These are phyloP conservation scores for Glyphotaelius pellucidus DNA, from an alignment of 2,888 invertebrate genomes.

Conservation along the genomic window DNA sequence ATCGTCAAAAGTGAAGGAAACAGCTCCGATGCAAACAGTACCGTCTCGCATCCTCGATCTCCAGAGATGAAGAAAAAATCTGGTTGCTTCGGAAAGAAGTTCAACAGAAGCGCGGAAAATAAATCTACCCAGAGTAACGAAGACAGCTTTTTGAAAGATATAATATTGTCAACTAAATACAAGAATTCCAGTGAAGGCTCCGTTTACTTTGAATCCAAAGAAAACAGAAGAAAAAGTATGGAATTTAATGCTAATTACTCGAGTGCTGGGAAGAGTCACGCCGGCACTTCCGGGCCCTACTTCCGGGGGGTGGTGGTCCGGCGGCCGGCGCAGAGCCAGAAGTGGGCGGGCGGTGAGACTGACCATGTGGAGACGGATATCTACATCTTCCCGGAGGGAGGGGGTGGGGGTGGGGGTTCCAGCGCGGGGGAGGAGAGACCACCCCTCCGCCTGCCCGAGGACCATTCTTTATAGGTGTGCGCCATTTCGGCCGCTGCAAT, in stretches of 20 bases:
- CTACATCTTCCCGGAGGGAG: slow-evolving; percentile 60
- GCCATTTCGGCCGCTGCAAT: slow-evolving; percentile 61
- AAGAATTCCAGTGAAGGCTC: slow-evolving; percentile 30
- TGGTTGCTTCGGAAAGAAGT: slow-evolving; percentile 54
- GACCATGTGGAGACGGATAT: slow-evolving; percentile 59
- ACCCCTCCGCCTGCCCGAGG: slow-evolving; percentile 33
- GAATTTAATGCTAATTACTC: slow-evolving; percentile 57
- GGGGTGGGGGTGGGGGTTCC: slow-evolving; percentile 20
- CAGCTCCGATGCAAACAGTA: slow-evolving; percentile 26
- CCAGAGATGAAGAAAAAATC: slow-evolving; percentile 34
- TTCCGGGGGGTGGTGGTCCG: slow-evolving; percentile 57
- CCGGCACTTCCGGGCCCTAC: slow-evolving; percentile 39
- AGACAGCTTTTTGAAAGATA: slow-evolving; percentile 42
- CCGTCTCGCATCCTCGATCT: background rate
- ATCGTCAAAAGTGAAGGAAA: background rate
- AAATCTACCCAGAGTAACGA: background rate
- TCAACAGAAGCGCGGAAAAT: slow-evolving; percentile 9
- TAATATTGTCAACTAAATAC: slow-evolving; percentile 41
- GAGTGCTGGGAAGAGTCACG: slow-evolving; percentile 42
- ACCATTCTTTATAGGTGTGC: slow-evolving; percentile 61
- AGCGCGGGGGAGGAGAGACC: background rate
- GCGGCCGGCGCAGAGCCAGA: slow-evolving; percentile 39
- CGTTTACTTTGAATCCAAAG: slow-evolving; percentile 38
- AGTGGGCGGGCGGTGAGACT: slow-evolving; percentile 43
- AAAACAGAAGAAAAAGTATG: slow-evolving; percentile 40